Evolutionary conservation across 2,888 invertebrate genomes (phyloP).

Genomic region (Lepidochitona cinerea): DNA sequence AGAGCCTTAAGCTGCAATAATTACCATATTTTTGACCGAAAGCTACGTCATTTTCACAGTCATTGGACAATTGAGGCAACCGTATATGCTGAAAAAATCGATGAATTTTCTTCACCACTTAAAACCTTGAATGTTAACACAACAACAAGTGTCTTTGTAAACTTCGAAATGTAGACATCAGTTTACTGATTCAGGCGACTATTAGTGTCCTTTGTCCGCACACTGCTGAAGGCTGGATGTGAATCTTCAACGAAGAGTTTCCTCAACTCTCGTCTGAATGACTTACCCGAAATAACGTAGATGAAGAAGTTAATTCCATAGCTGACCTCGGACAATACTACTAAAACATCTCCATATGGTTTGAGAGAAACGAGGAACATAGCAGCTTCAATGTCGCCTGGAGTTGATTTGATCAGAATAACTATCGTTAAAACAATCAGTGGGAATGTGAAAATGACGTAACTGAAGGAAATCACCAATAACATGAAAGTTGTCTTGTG

Average conservation of each 20-base stretch:
- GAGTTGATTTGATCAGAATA: constrained; percentile 23
- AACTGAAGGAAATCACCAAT: constrained; percentile 46
- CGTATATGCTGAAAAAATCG: too few relatives aligned
- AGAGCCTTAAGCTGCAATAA: too few relatives aligned
- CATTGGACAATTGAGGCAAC: too few relatives aligned
- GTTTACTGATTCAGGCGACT: too few relatives aligned
- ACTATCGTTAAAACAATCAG: constrained; percentile 35
- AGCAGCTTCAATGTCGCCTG: constrained; percentile 16
- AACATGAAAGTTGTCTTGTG: constrained; percentile 52
- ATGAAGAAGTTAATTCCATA: constrained; percentile 56
- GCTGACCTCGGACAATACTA: constrained; percentile 45
- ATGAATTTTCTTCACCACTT: too few relatives aligned
- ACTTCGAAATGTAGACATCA: too few relatives aligned
- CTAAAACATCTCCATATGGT: constrained; percentile 36
- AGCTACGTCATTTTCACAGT: too few relatives aligned
- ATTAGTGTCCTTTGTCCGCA: constrained; percentile 10
- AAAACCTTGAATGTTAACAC: too few relatives aligned
- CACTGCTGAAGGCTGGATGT: constrained; percentile 12
- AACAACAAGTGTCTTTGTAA: too few relatives aligned
- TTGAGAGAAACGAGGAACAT: constrained; percentile 16
- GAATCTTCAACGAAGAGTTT: constrained; percentile 22
- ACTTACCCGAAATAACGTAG: constrained; percentile 50
- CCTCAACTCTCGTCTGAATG: constrained; percentile 45
- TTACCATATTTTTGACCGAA: too few relatives aligned
- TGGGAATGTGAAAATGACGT: constrained; percentile 44